Evolutionary conservation across 2,888 invertebrate species (phyloP).

Genomic region (Himalopsyche anomala): DNA sequence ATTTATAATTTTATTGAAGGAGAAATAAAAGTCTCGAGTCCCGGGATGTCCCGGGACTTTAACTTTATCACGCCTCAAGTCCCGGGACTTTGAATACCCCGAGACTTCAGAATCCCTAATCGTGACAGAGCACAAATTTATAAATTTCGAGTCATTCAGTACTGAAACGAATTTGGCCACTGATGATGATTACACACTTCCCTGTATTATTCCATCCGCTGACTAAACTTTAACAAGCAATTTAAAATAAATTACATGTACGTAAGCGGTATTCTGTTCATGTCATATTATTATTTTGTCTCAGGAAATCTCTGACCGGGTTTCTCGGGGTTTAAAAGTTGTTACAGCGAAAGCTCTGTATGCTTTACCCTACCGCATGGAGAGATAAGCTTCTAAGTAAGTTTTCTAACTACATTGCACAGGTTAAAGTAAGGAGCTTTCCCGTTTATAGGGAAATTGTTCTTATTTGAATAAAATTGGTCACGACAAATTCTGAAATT

Average conservation of each 20-base stretch:
- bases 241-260: neutral
- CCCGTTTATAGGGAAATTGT: neutral
- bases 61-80: no score
- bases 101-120: no score
- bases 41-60: no score
- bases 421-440: neutral
- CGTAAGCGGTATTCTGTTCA: neutral
- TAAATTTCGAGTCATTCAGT: no score
- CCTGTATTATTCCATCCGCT: neutral
- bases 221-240: neutral
- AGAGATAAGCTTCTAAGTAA: constrained; percentile 34
- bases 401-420: constrained; percentile 18
- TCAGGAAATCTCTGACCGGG: constrained; percentile 22
- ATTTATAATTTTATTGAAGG: no score
- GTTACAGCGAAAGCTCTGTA: constrained; percentile 2
- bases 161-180: no score
- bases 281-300: constrained; percentile 23
- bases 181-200: no score
- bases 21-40: no score
- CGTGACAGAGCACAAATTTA: no score
- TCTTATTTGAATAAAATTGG: constrained; percentile 22
- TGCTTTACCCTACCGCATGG: neutral
- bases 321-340: constrained; percentile 20
- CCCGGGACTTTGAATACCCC: no score
- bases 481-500: neutral